phyloP scores from a whole-genome alignment of 2,797 vertebrate genomes.

The Pseudochirops corinnae region DNA sequence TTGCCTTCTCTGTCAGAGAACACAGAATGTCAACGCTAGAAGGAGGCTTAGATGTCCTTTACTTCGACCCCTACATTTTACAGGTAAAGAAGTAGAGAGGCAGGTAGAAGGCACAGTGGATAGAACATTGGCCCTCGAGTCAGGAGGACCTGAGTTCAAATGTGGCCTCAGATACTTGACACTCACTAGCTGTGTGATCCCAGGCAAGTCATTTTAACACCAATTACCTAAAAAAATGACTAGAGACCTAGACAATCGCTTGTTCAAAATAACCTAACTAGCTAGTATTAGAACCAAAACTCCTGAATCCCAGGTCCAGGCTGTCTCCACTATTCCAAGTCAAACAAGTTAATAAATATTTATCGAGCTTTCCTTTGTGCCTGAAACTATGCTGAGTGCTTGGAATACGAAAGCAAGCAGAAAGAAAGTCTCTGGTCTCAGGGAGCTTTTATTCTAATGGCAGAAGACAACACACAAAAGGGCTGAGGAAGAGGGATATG shows the following conservation, averaged over 20 bases:
- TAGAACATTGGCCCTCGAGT: not conserved
- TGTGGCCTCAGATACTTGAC: not conserved
- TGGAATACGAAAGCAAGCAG: not conserved
- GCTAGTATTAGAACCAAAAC: not conserved
- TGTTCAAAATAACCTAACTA: not conserved
- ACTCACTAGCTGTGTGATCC: not conserved
- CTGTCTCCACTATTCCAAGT: not conserved
- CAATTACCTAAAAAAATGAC: not conserved
- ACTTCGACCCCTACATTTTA: not conserved
- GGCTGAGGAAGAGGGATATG: not conserved
- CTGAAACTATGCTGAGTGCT: not conserved
- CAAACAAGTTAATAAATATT: not conserved
- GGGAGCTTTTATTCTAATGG: not conserved
- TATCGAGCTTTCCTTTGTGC: not conserved
- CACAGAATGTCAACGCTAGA: not conserved
- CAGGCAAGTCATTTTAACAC: not conserved
- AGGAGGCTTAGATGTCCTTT: not conserved
- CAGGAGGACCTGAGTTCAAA: not conserved
- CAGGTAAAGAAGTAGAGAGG: not conserved
- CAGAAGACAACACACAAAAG: not conserved
- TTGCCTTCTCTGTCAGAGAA: not conserved
- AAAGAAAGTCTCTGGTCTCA: not conserved
- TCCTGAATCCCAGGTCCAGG: not conserved
- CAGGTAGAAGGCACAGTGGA: not conserved
- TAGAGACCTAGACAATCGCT: not conserved